Base-by-base conservation (phyloP, 2,113 vertebrate genomes). In the Tachysurus fulvidraco region DNA sequence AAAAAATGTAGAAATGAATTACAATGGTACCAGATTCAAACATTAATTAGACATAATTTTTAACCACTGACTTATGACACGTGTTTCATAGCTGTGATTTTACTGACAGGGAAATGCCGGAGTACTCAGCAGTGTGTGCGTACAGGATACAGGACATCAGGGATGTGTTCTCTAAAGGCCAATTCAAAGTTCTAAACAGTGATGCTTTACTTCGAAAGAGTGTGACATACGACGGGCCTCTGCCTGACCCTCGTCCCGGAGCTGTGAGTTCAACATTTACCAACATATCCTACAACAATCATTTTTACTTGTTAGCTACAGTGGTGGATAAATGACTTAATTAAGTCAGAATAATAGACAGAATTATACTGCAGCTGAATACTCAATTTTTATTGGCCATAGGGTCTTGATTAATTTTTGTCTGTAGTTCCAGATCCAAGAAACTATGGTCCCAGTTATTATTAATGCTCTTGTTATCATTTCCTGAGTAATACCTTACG, bases 211-310 rank as follows among this genome's bases (percentile, higher is more conserved):
- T 92, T 79, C 86, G 93, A 50, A 96, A 95, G 86, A 95, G 95
- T 95, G 92, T 95, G 90, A 92, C 91, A 44, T 93, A 94, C 16
- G 93, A 88, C 2, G 93, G 94, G 83, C 93, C 95, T 1, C 86
- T 96, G 59, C 96, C 96, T 0, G 60, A 89, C 44, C 95, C 96
- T 85, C 95, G 93, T 25, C 95, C 95, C 0, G 95, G 94, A 93
- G 93, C 94, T 89, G 96, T 96, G 93, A 96, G 95, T 95, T 87
- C 76, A 54, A 3, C 76, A 59, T 85, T 74, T 16, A 65, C 54
- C 14, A 16, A 50, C 4, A 46, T 5, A 46, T 46, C 25, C 44
- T 50, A 21, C 41, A 50, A 13, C 19, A 46, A 1, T 71, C 17
- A 41, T 21, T 71, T 71, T 41, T 0, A 71, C 8, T 13, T 71